Evolutionary conservation across 2,797 vertebrate genomes (phyloP), one percentile per base, ranked within the genome.

Genomic region (Jordanella pulchra): DNA sequence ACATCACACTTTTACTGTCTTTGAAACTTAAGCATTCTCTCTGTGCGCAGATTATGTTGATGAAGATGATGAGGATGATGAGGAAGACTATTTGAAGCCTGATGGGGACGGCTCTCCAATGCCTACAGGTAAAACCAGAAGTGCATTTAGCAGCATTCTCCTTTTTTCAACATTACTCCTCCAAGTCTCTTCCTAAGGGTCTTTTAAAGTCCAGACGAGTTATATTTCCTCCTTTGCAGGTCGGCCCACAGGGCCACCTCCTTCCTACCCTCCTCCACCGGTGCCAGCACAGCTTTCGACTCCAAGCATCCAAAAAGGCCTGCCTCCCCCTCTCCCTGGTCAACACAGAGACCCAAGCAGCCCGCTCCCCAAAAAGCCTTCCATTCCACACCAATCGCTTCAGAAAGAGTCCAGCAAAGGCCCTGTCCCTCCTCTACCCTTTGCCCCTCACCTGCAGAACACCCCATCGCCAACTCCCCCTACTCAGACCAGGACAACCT

Each of bases 241-340:
- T 87, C 89, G 82, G 66, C 81, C 92, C 2, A 64, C 89, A 11
- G 94, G 88, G 3, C 93, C 94, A 6, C 97, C 97, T 0, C 97
- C 97, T 1, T 86, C 95, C 0, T 97, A 98, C 84, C 97, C 97
- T 0, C 97, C 97, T 17, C 97, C 97, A 0, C 97, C 97, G 0
- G 90, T 98, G 63, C 97, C 97, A 3, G 7, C 35, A 25, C 80
- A 79, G 0, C 92, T 95, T 12, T 68, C 86, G 5, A 61, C 63
- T 63, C 2, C 67, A 64, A 69, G 64, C 42, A 87, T 89, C 83
- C 32, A 78, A 15, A 81, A 83, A 44, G 65, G 75, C 27, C 79
- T 77, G 0, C 81, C 89, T 54, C 92, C 93, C 58, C 94, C 88
- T 0, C 0, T 84, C 6, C 86, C 84, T 0, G 0, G 44, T 0